phyloP scores from a whole-genome alignment of 92 coral and sea anemone genomes.

The Hydrozoanthus gracilis region DNA sequence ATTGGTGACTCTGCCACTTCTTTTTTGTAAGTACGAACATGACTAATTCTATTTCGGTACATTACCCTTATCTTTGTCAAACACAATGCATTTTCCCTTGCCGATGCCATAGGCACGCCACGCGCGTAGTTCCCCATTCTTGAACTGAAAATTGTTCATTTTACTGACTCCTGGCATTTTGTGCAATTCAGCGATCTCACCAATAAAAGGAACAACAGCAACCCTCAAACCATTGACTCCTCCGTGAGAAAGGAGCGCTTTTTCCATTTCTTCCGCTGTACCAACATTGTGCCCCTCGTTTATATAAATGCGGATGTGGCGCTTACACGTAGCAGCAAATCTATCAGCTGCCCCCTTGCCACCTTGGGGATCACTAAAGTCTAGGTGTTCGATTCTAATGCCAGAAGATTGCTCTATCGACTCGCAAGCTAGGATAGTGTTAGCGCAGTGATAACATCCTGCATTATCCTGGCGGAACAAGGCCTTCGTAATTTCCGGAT shows the following conservation, averaged over 20 bases:
- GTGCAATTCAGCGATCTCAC: neutral
- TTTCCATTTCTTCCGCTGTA: conserved; percentile 50
- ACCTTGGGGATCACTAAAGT: conserved; percentile 53
- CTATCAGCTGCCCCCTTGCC: conserved; percentile 63
- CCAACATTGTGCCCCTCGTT: conserved; percentile 61
- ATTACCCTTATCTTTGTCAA: too few relatives aligned
- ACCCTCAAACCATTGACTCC: conserved; percentile 48
- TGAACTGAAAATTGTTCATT: too few relatives aligned
- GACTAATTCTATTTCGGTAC: too few relatives aligned
- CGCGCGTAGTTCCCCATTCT: too few relatives aligned
- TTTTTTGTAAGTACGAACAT: neutral
- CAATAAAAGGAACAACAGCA: conserved; percentile 25
- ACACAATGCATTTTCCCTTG: too few relatives aligned
- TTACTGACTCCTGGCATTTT: too few relatives aligned
- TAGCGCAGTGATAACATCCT: conserved; percentile 53
- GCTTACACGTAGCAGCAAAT: conserved; percentile 56
- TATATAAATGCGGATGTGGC: conserved; percentile 50
- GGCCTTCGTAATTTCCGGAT: conserved; percentile 43
- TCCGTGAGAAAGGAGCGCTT: conserved; percentile 47
- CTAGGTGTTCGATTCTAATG: conserved; percentile 42
- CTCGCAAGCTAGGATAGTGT: conserved; percentile 48
- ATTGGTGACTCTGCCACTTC: neutral
- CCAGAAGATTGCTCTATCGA: conserved; percentile 40
- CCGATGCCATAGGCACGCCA: too few relatives aligned
- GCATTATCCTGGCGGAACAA: conserved; percentile 54